These are phyloP conservation scores for Macquaria ambigua DNA, from an alignment of 2,113 vertebrate species.

Conservation along the genomic window DNA sequence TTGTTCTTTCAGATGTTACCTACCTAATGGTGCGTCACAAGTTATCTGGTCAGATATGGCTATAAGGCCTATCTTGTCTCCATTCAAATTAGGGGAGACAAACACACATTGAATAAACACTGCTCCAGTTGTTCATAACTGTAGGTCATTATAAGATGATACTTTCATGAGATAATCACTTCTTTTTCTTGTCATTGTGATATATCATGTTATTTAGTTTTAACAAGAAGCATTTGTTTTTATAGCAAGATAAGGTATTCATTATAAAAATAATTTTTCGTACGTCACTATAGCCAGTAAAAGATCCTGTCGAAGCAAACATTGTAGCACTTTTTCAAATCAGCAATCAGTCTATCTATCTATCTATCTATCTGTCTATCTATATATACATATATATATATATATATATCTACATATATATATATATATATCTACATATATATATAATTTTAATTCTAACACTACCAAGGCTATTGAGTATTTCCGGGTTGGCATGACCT, in stretches of 20 bases:
- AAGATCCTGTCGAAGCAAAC: background rate
- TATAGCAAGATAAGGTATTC: background rate
- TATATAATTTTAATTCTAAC: background rate
- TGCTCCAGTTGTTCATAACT: too few relatives aligned
- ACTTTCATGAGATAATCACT: background rate
- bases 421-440: too few relatives aligned
- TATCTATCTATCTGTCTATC: too few relatives aligned
- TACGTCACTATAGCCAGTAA: background rate
- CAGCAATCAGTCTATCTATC: background rate
- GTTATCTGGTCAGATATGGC: background rate
- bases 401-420: background rate
- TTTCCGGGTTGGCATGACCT: background rate
- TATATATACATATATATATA: background rate
- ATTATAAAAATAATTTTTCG: background rate
- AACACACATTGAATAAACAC: background rate
- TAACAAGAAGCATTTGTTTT: background rate
- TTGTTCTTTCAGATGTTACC: background rate
- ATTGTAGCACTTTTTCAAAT: background rate
- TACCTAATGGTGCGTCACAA: background rate
- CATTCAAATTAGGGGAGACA: background rate
- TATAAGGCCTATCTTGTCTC: background rate
- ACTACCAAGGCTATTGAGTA: background rate
- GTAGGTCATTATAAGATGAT: background rate
- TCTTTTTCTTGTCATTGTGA: background rate
- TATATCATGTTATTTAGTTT: background rate